Evolutionary conservation across 2,113 vertebrate species (phyloP).

Genomic region (Clinocottus analis): DNA sequence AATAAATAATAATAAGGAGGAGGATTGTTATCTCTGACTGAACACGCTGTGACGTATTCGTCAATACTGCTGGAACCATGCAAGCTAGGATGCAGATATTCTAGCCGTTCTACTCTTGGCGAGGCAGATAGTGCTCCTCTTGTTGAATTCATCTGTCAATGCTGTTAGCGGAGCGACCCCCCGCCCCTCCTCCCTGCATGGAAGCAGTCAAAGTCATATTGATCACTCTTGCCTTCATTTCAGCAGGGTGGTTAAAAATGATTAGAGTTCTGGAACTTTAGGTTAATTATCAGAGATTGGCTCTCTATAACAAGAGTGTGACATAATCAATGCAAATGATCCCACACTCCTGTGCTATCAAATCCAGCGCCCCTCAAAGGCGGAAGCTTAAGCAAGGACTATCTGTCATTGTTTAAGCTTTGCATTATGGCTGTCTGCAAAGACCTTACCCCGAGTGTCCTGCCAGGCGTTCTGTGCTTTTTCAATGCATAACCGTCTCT

Average conservation of each 20-base stretch:
- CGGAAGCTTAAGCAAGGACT: slow-evolving; percentile 59
- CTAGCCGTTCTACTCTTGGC: slow-evolving; percentile 59
- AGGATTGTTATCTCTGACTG: slow-evolving; percentile 58
- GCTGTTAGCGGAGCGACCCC: slow-evolving; percentile 51
- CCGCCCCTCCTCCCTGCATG: no score
- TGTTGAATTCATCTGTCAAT: slow-evolving; percentile 74
- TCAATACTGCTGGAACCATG: slow-evolving; percentile 69
- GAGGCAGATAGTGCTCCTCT: slow-evolving; percentile 51
- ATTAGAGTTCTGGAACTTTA: slow-evolving; percentile 68
- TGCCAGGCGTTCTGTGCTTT: not conserved
- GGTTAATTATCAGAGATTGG: slow-evolving; percentile 74
- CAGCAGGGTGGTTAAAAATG: slow-evolving; percentile 68
- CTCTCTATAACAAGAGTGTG: slow-evolving; percentile 67
- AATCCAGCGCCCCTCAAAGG: slow-evolving; percentile 44
- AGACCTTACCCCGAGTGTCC: not conserved
- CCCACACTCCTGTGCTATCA: slow-evolving; percentile 39
- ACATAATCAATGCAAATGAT: slow-evolving; percentile 79
- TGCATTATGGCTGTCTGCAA: slow-evolving; percentile 10
- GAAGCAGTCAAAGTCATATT: slow-evolving; percentile 66
- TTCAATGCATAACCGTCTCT: not conserved
- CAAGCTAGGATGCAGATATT: slow-evolving; percentile 47
- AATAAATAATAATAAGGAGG: slow-evolving; percentile 1
- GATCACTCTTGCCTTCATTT: slow-evolving; percentile 69
- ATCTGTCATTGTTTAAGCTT: slow-evolving; percentile 59
- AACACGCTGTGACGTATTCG: slow-evolving; percentile 64